Evolutionary conservation across 2,797 vertebrate genomes (phyloP).

Genomic region (Neosilurus mollespiculum): DNA sequence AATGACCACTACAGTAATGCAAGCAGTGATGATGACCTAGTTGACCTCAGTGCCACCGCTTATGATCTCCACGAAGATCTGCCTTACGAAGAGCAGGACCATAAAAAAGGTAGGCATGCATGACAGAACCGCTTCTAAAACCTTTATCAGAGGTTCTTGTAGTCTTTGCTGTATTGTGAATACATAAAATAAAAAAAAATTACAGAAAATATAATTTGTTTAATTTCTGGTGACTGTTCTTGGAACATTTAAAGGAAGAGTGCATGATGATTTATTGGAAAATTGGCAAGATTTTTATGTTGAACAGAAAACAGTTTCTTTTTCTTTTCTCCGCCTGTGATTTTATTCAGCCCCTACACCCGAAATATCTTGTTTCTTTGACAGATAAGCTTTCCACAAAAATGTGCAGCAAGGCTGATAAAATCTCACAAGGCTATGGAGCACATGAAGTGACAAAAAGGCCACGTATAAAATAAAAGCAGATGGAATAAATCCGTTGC

Average conservation of each 20-base stretch:
- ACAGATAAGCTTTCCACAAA: background rate
- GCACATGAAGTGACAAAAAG: background rate
- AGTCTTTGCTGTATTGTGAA: background rate
- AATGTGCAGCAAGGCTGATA: background rate
- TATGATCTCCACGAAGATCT: constrained; percentile 87
- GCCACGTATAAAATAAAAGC: background rate
- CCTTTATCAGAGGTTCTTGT: background rate
- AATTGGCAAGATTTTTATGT: background rate
- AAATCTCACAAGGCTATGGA: background rate
- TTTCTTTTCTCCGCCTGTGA: background rate
- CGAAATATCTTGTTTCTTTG: background rate
- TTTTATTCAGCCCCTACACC: background rate
- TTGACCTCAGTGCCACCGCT: constrained; percentile 85
- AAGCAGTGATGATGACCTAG: constrained; percentile 90
- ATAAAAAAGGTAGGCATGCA: constrained; percentile 72
- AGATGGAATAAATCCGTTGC: no score
- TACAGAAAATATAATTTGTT: background rate
- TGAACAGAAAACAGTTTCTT: background rate
- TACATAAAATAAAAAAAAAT: background rate
- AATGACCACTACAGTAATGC: constrained; percentile 78
- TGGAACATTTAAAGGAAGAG: background rate
- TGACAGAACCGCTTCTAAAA: background rate
- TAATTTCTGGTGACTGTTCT: background rate
- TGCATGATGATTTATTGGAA: background rate
- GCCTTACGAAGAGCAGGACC: constrained; percentile 78